phyloP scores from a whole-genome alignment of 2,113 vertebrate genomes.

The Elephantulus edwardii region DNA sequence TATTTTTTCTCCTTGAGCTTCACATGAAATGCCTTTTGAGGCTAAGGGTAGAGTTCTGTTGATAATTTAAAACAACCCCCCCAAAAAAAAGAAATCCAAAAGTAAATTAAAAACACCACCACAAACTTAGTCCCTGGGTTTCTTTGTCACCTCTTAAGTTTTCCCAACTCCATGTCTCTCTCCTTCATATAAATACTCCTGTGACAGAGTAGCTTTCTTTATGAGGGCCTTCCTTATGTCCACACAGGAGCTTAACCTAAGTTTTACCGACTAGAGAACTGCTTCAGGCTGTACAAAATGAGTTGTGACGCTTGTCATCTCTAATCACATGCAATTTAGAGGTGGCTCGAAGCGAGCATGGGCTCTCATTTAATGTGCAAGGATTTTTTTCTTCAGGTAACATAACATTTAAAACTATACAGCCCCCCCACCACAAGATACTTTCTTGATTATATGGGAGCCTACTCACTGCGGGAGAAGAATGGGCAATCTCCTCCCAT shows the following conservation, averaged over 20 bases:
- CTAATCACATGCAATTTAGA: not conserved
- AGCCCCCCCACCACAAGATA: not conserved
- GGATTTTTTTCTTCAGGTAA: not conserved
- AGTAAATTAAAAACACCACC: too few relatives aligned
- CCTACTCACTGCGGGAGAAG: not conserved
- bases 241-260: too few relatives aligned
- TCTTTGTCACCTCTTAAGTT: too few relatives aligned
- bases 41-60: not conserved
- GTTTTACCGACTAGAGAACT: not conserved
- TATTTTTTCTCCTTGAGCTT: not conserved
- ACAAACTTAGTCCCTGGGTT: too few relatives aligned
- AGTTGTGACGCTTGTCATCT: not conserved
- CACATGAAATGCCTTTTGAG: not conserved
- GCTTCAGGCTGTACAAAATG: not conserved
- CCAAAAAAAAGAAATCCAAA: too few relatives aligned
- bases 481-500: too few relatives aligned
- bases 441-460: constrained; percentile 4
- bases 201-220: not conserved
- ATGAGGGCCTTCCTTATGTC: not conserved
- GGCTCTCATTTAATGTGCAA: not conserved
- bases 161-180: not conserved
- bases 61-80: too few relatives aligned
- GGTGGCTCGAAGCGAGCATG: not conserved
- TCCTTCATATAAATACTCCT: not conserved
- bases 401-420: not conserved